Percentiles rank a stretch among this genome's conserved stretches.
phyloP scores from a whole-genome alignment of 2,113 vertebrate species.

The Clupea harengus region DNA sequence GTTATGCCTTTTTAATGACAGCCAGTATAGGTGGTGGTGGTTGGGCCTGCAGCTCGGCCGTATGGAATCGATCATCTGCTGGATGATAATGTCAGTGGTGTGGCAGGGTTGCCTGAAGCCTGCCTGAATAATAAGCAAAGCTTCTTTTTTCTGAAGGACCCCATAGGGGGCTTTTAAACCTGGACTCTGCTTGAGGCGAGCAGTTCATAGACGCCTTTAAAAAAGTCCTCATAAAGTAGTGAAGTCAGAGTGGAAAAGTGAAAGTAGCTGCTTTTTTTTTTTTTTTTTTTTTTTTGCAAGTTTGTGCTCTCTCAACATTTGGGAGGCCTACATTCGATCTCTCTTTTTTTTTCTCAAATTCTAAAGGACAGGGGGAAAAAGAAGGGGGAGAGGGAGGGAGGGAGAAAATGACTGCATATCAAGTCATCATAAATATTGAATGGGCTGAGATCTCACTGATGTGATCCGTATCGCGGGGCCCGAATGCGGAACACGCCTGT shows the following conservation, averaged over 20 bases:
- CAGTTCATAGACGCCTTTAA: not conserved
- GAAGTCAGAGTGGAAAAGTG: not conserved
- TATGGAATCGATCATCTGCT: not conserved
- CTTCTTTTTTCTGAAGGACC: not conserved
- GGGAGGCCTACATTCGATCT: not conserved
- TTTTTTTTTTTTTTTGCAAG: not conserved
- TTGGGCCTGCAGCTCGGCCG: not conserved
- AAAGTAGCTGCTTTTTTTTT: not conserved
- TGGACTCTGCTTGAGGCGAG: not conserved
- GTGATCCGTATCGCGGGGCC: constrained; percentile 32
- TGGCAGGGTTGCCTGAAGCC: not conserved
- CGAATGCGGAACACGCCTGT: constrained; percentile 40
- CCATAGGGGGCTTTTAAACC: not conserved
- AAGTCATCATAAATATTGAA: constrained; percentile 41
- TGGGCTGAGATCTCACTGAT: constrained; percentile 37
- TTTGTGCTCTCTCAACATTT: not conserved
- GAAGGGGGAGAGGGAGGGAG: not conserved
- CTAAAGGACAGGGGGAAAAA: not conserved
- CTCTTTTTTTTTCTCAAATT: not conserved
- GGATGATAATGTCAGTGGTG: not conserved
- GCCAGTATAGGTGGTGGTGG: not conserved
- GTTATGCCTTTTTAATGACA: not conserved
- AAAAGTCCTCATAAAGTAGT: constrained; percentile 4
- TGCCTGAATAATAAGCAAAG: constrained; percentile 11
- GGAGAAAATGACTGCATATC: constrained; percentile 18